These are phyloP conservation scores for Pelmatolapia mariae DNA, from an alignment of 2,113 vertebrate species.

Conservation along the genomic window DNA sequence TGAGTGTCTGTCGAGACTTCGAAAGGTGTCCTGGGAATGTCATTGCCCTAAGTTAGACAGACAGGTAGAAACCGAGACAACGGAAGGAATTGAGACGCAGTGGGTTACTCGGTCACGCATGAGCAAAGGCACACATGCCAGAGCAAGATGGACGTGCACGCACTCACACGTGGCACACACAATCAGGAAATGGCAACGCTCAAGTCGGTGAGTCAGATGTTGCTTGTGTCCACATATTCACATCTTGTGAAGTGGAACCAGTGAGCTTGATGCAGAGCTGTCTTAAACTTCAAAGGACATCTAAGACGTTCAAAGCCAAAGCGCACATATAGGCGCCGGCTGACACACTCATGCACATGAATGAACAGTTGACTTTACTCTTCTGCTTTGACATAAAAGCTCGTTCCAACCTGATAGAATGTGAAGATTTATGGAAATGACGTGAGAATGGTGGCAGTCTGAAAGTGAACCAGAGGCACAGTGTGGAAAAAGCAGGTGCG, in stretches of 20 bases:
- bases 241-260: slow-evolving; percentile 42
- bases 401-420: neutral
- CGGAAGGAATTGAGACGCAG: slow-evolving; percentile 3
- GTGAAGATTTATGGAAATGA: slow-evolving; percentile 14
- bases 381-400: neutral
- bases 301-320: neutral
- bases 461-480: neutral
- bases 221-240: slow-evolving; percentile 27
- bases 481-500: neutral
- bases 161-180: neutral
- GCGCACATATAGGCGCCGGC: neutral
- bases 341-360: neutral
- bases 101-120: slow-evolving; percentile 17
- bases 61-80: slow-evolving; percentile 32
- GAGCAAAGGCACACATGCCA: slow-evolving; percentile 14
- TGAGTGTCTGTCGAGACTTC: neutral
- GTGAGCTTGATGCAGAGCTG: slow-evolving; percentile 21
- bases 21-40: slow-evolving; percentile 12
- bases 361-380: neutral
- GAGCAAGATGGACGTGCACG: neutral
- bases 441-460: neutral
- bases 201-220: neutral
- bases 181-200: neutral
- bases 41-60: neutral
- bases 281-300: slow-evolving; percentile 36